These are phyloP conservation scores for Herpailurus yagouaroundi DNA, from an alignment of 2,113 vertebrate genomes.

Conservation along the genomic window DNA sequence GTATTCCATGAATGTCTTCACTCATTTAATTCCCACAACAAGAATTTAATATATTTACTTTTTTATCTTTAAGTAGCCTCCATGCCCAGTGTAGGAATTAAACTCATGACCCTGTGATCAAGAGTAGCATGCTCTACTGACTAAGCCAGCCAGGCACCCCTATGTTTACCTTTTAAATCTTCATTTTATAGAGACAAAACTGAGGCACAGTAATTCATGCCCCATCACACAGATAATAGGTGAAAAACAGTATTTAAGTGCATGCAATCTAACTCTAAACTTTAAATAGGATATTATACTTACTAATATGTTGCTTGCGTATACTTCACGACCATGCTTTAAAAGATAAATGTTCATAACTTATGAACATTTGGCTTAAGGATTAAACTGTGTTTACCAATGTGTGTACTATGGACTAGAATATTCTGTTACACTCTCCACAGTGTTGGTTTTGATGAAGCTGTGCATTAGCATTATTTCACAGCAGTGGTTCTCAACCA, in stretches of 20 bases:
- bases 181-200: neutral
- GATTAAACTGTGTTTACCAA: neutral
- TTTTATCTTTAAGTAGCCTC: neutral
- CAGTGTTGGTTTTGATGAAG: neutral
- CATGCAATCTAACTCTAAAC: neutral
- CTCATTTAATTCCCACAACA: neutral
- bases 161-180: neutral
- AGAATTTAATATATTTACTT: neutral
- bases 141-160: too few relatives aligned
- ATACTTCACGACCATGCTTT: neutral
- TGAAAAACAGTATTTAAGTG: neutral
- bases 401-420: neutral
- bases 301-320: neutral
- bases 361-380: neutral
- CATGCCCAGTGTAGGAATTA: too few relatives aligned
- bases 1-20: neutral
- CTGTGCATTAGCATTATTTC: neutral
- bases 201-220: neutral
- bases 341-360: neutral
- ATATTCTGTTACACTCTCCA: neutral
- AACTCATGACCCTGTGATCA: too few relatives aligned
- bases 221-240: neutral
- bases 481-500: neutral
- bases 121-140: too few relatives aligned
- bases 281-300: neutral